Percentiles rank a stretch among this genome's conserved stretches.
phyloP scores from a whole-genome alignment of 2,888 invertebrate species.

The Drosophila trichaetosa region DNA sequence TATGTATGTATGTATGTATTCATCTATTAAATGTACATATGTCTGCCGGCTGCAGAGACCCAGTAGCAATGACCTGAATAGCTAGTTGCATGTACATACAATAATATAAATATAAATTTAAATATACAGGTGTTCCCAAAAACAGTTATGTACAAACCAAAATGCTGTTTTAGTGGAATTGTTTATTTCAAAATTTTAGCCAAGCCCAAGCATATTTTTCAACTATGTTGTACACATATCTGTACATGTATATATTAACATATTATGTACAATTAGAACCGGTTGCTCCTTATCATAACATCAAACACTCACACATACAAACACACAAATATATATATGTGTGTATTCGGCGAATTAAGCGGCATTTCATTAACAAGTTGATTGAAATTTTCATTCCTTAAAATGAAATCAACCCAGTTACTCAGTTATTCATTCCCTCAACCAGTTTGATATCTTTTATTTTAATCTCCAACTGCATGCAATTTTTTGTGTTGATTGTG shows the following conservation, averaged over 20 bases:
- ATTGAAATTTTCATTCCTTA: constrained; percentile 54
- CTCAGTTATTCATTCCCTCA: constrained; percentile 17
- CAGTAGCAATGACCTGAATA: constrained; percentile 37
- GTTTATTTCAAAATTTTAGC: neutral
- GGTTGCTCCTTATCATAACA: constrained; percentile 39
- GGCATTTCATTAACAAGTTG: constrained; percentile 59
- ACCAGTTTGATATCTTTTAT: constrained; percentile 58
- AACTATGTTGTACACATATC: neutral
- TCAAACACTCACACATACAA: constrained; percentile 3
- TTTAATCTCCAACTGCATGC: constrained; percentile 35
- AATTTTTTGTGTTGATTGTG: constrained; percentile 2
- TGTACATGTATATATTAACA: neutral
- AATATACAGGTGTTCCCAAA: neutral
- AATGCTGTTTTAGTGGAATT: neutral
- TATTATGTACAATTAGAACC: constrained; percentile 24
- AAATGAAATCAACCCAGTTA: constrained; percentile 32
- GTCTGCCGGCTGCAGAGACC: constrained; percentile 10
- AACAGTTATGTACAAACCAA: neutral
- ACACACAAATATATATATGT: neutral
- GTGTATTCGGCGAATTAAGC: neutral
- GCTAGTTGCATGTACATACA: neutral
- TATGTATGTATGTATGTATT: neutral
- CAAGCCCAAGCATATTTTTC: neutral
- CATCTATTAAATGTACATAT: neutral
- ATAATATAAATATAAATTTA: neutral